These are phyloP conservation scores for Hassar affinis DNA, from an alignment of 2,113 vertebrate genomes.

Conservation along the genomic window DNA sequence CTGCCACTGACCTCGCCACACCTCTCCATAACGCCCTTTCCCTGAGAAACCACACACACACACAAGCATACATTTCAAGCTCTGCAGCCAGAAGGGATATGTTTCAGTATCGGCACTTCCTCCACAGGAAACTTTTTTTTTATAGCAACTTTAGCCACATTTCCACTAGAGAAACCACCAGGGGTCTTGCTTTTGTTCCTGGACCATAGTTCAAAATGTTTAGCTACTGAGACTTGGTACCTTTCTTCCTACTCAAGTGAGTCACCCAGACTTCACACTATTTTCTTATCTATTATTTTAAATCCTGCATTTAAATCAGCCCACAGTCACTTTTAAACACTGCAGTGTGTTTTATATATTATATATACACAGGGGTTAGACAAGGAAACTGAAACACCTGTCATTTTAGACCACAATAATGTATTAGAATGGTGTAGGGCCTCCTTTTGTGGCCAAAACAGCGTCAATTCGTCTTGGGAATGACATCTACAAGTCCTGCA, in stretches of 20 bases:
- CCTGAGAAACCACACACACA: slow-evolving; percentile 67
- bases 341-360: neutral
- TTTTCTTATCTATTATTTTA: neutral
- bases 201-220: neutral
- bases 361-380: no score
- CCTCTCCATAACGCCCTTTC: slow-evolving; percentile 95
- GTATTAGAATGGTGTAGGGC: no score
- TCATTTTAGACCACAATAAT: no score
- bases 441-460: no score
- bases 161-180: neutral
- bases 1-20: slow-evolving; percentile 98
- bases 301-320: neutral
- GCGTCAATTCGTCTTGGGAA: no score
- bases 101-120: neutral
- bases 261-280: neutral
- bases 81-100: neutral
- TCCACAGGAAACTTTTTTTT: neutral
- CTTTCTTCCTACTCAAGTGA: neutral
- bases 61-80: neutral
- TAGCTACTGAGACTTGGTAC: neutral
- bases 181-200: neutral
- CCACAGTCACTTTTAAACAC: neutral
- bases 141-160: neutral
- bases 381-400: no score
- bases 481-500: no score